Percentiles rank a stretch among this genome's conserved stretches.
These are phyloP conservation scores for Zosterops pallidus DNA, from an alignment of 2,113 vertebrate genomes.

Conservation along the genomic window DNA sequence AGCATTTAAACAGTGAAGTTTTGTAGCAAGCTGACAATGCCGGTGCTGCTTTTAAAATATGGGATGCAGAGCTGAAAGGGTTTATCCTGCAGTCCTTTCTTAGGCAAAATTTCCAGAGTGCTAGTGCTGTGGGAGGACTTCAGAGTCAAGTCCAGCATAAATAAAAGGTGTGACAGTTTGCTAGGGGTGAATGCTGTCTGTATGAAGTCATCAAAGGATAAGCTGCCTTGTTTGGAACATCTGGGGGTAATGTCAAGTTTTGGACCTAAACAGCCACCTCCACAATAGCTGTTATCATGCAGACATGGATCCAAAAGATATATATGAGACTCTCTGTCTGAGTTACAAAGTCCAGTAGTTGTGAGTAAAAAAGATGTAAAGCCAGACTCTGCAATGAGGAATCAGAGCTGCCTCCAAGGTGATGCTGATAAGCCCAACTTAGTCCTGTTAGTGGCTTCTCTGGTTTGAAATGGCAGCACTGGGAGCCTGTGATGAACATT, in stretches of 20 bases:
- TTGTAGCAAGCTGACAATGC: neutral
- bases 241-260: neutral
- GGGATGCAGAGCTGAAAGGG: neutral
- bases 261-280: neutral
- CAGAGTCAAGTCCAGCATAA: neutral
- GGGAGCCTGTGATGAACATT: neutral
- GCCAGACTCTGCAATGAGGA: neutral
- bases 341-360: neutral
- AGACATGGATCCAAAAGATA: neutral
- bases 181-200: neutral
- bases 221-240: neutral
- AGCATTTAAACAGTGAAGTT: neutral
- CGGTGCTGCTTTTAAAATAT: neutral
- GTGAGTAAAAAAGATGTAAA: neutral
- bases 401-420: neutral
- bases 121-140: neutral
- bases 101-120: neutral
- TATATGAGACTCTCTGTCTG: neutral
- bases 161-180: neutral
- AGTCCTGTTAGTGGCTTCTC: neutral
- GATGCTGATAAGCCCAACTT: neutral
- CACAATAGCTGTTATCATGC: neutral
- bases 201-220: neutral
- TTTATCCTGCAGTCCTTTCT: neutral
- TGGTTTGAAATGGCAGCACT: neutral